Evolutionary conservation across 2,113 vertebrate genomes (phyloP), one percentile per base, ranked within the genome.

Genomic region (Sebastes schlegelii): DNA sequence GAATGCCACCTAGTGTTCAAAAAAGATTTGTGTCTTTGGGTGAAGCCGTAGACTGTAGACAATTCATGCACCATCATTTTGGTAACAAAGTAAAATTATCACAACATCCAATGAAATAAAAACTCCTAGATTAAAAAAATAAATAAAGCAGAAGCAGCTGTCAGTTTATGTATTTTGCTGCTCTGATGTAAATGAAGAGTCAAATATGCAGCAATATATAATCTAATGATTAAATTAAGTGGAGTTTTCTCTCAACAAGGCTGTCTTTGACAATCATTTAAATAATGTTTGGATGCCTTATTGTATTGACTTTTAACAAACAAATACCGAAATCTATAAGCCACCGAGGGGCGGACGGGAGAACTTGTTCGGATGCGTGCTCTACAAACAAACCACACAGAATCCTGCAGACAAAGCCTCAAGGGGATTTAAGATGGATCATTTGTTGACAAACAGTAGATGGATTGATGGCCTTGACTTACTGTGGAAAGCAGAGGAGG

Each of bases 1-100:
- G 62, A 85, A 74, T 68, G 10, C 84, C 88, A 89, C 57, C 89
- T 40, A 86, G 84, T 84, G 91, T 88, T 71, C 70, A 66, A 85
- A 82, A 2, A 34, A 60, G 11, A 12, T 34, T 48, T 16, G 2
- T 82, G 57, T 21, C 23, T 34, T 17, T 46, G 1, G n/a, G 4
- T 8, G 8, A 34, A 14, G 13, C 40, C 10, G 16, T 13, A 34
- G 14, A 8, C 26, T 40, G n/a, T 17, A 46, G 1, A 43, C 13
- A 42, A 54, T 43, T 6, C 1, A 19, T 61, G 14, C 8, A 1
- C 5, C 42, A 64, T 51, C 13, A 69, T 40, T 52, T 16, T 64
- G 21, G 6, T 57, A 14, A 64, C 6, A 26, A 5, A 74, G n/a
- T 64, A n/a, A 21, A 66, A 65, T 48, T 5, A 43, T 17, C 1